Evolutionary conservation across 2,888 invertebrate species (phyloP).

Genomic region (Linhomoeus sp.): DNA sequence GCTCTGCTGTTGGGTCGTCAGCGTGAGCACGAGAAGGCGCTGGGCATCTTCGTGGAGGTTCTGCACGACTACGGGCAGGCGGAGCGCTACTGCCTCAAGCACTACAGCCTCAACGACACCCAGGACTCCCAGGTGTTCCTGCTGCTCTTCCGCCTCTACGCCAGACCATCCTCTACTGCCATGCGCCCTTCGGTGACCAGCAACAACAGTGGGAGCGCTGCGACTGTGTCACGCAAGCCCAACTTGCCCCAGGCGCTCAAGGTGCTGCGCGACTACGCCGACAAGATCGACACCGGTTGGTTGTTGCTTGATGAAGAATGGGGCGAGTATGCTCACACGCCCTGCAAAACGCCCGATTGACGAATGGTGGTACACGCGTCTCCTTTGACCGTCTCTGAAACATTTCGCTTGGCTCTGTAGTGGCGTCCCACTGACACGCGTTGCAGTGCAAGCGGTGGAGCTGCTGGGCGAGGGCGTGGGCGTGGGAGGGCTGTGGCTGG

Average conservation of each 20-base stretch:
- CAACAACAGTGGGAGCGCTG: constrained; percentile 7
- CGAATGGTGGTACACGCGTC: not conserved
- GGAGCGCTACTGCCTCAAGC: constrained; percentile 48
- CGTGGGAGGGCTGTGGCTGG: constrained; percentile 43
- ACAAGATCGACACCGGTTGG: constrained; percentile 53
- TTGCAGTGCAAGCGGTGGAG: constrained; percentile 40
- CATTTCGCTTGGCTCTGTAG: not conserved
- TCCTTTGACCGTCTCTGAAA: not conserved
- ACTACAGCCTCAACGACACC: constrained; percentile 16
- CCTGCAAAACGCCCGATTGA: no score
- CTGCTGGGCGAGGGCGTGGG: constrained; percentile 61
- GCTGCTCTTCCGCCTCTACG: constrained; percentile 40
- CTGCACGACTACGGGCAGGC: constrained; percentile 62
- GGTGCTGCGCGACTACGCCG: constrained; percentile 60
- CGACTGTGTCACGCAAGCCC: constrained; percentile 36
- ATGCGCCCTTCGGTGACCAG: constrained; percentile 8
- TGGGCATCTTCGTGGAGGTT: constrained; percentile 72
- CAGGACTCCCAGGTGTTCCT: constrained; percentile 39
- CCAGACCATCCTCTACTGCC: constrained; percentile 6
- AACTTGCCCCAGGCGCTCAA: constrained; percentile 58
- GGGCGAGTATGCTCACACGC: constrained; percentile 55
- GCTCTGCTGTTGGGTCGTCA: constrained; percentile 79
- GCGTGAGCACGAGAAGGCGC: constrained; percentile 71
- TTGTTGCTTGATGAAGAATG: constrained; percentile 42
- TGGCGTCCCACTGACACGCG: not conserved